Evolutionary conservation across 2,797 vertebrate genomes (phyloP), one percentile per base, ranked within the genome.

Genomic region (Eulemur mongoz): DNA sequence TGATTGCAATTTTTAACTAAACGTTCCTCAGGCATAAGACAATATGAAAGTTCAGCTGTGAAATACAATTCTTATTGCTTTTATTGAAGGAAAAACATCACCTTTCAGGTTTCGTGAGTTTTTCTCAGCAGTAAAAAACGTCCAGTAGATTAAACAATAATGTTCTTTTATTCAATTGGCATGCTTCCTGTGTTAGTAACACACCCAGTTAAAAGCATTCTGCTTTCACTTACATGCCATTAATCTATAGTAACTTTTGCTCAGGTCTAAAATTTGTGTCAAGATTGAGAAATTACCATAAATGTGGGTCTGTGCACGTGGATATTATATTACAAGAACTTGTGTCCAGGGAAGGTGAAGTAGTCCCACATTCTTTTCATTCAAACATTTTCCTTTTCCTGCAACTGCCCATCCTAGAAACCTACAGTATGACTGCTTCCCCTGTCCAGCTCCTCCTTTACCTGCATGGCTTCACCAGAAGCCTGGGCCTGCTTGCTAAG

Each of bases 1-100:
- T 94, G 73, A 95, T 38, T 0, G 2, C 35, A 96, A 63, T 15
- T 85, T 94, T 86, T 93, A 83, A 45, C 40, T 61, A 52, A 88
- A 84, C 50, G 43, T 30, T 6, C n/a, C 81, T 89, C 22, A 82
- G 35, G 5, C 67, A 48, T 94, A 92, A 59, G 11, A 94, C 93
- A 92, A 67, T 43, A 78, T 4, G 10, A 82, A 89, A 54, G 5
- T 78, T 32, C 20, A 67, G 7, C 22, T 94, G 8, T 87, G 30
- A 52, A 84, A 73, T 76, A 73, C 81, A 89, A 50, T 93, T 94
- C 87, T 83, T 43, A 43, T 0, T 94, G 61, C 45, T 91, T 82
- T 65, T 70, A 65, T 35, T 91, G 30, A 93, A 27, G 69, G 20
- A 2, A 54, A 95, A 85, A 83, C 0, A 40, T 22, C 14, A 90